These are phyloP conservation scores for Strix aluco DNA, from an alignment of 2,113 vertebrate species.

Conservation along the genomic window DNA sequence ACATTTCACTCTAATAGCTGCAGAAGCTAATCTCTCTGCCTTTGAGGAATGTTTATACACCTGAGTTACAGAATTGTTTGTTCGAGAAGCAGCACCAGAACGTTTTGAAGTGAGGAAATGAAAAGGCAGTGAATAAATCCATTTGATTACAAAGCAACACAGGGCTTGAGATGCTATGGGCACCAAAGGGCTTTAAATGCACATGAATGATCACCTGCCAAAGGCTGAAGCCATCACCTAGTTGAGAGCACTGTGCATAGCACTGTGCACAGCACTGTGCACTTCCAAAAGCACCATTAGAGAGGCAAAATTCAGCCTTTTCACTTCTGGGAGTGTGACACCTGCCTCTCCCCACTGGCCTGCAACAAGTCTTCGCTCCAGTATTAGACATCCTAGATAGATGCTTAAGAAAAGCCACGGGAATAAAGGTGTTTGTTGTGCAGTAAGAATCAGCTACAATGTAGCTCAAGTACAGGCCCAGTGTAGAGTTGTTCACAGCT, in stretches of 20 bases:
- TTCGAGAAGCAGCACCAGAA: not conserved
- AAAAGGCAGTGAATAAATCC: not conserved
- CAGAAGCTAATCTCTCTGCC: not conserved
- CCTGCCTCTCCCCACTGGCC: not conserved
- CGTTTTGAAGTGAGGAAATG: not conserved
- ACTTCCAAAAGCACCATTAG: not conserved
- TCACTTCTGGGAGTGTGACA: not conserved
- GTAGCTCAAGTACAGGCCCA: not conserved
- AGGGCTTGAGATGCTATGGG: not conserved
- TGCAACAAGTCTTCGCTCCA: not conserved
- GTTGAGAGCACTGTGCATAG: not conserved
- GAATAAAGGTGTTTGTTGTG: too few relatives aligned
- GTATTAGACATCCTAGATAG: accelerated
- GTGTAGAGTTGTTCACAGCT: not conserved
- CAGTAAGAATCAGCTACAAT: not conserved
- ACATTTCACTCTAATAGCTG: not conserved
- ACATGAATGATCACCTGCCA: not conserved
- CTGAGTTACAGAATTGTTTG: not conserved
- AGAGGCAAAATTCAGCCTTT: not conserved
- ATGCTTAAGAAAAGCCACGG: not conserved
- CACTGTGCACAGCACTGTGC: too few relatives aligned
- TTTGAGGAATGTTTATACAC: not conserved
- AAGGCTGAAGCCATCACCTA: not conserved
- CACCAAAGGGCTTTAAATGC: not conserved
- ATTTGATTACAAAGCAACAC: not conserved